These are phyloP conservation scores for Megamerina dolium DNA, from an alignment of 2,888 invertebrate genomes.

Conservation along the genomic window DNA sequence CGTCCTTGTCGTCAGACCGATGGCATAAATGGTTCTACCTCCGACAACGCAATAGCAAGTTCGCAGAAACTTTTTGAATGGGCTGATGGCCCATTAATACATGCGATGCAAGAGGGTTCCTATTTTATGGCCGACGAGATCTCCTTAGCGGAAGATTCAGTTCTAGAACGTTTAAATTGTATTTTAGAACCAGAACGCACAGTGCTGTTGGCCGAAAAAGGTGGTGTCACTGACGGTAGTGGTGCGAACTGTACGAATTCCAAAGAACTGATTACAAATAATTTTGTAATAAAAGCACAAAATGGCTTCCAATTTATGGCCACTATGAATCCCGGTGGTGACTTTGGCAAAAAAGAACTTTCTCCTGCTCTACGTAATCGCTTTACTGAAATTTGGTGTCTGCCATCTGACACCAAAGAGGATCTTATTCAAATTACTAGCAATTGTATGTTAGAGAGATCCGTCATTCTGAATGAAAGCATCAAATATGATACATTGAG, in stretches of 20 bases:
- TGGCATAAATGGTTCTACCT: constrained; percentile 24
- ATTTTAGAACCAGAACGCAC: constrained; percentile 89
- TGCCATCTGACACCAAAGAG: constrained; percentile 61
- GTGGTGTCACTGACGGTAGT: constrained; percentile 54
- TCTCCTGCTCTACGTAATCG: constrained; percentile 95
- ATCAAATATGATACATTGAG: constrained; percentile 33
- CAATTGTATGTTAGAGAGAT: constrained; percentile 62
- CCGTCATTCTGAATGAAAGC: constrained; percentile 34
- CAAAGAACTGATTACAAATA: constrained; percentile 36
- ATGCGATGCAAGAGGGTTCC: constrained; percentile 81
- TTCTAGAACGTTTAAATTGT: constrained; percentile 94
- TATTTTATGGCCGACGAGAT: constrained; percentile 97
- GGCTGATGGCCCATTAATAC: constrained; percentile 92
- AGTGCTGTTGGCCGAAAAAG: constrained; percentile 86
- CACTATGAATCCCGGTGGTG: constrained; percentile 99
- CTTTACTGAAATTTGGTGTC: constrained; percentile 99
- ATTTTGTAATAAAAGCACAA: constrained; percentile 61
- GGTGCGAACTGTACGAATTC: too few relatives aligned
- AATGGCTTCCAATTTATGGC: constrained; percentile 84
- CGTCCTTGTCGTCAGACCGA: constrained; percentile 67
- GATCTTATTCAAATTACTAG: constrained; percentile 78
- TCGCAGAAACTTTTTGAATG: constrained; percentile 78
- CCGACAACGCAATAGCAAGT: constrained; percentile 12
- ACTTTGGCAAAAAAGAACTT: constrained; percentile 98
- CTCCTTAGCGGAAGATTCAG: constrained; percentile 96